phyloP scores from a whole-genome alignment of 2,113 vertebrate species.

The Probosciger aterrimus region DNA sequence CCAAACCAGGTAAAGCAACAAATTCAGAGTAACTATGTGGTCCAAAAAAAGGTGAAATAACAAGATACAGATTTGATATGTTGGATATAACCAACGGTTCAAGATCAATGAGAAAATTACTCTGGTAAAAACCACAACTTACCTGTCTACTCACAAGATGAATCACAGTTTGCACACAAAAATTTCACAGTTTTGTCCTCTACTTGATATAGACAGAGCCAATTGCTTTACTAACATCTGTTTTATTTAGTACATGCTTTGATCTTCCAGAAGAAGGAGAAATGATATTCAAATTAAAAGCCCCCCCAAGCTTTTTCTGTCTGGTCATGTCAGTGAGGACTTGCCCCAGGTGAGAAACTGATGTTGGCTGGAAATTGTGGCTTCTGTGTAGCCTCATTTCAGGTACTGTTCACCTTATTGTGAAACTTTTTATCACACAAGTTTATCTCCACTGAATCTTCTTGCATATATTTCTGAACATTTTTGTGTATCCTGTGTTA shows the following conservation, averaged over 20 bases:
- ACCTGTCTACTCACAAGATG: background rate
- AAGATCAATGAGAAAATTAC: background rate
- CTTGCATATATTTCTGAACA: background rate
- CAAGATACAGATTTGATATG: background rate
- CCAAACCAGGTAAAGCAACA: background rate
- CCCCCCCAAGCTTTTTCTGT: background rate
- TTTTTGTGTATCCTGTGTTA: background rate
- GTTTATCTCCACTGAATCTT: background rate
- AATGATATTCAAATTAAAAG: background rate
- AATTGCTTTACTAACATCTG: fast-evolving
- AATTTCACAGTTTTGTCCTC: background rate
- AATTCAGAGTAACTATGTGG: background rate
- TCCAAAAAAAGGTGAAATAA: background rate
- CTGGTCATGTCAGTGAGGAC: background rate
- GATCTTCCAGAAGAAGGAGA: background rate
- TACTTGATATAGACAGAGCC: fast-evolving
- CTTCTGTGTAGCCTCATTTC: background rate
- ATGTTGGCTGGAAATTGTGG: background rate
- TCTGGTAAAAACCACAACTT: background rate
- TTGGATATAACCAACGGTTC: background rate
- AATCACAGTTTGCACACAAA: background rate
- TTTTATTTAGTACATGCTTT: background rate
- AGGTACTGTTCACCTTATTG: background rate
- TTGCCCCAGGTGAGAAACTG: background rate
- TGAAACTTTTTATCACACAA: background rate